Percentiles rank a stretch among this genome's conserved stretches.
Evolutionary conservation across 2,888 invertebrate genomes (phyloP).

Genomic region (Trachelus stipa): DNA sequence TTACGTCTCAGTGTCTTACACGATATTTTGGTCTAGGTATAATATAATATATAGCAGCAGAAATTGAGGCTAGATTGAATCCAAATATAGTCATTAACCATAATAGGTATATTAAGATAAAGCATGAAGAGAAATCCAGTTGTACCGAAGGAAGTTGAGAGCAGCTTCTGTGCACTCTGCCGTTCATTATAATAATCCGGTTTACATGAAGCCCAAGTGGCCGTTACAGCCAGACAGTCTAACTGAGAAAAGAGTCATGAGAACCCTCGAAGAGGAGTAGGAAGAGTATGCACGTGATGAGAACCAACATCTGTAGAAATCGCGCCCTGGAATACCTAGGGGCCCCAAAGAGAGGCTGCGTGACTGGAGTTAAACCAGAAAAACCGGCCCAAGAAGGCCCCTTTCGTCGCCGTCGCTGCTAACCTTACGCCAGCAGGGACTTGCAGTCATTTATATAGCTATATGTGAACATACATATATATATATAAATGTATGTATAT

Average conservation of each 20-base stretch:
- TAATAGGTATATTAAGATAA: neutral
- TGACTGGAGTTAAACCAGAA: constrained; percentile 56
- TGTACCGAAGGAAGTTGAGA: neutral
- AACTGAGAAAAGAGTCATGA: neutral
- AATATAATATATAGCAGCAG: neutral
- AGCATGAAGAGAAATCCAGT: neutral
- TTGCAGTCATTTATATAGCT: neutral
- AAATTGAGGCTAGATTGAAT: neutral
- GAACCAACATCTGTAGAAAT: constrained; percentile 32
- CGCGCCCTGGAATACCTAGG: constrained; percentile 43
- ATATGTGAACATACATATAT: neutral
- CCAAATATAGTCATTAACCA: neutral
- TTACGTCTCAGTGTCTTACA: neutral
- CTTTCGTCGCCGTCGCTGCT: constrained; percentile 2
- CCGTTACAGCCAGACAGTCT: neutral
- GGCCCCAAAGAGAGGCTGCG: constrained; percentile 37
- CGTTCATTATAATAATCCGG: neutral
- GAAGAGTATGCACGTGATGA: constrained; percentile 12
- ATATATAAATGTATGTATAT: neutral
- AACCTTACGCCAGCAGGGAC: neutral
- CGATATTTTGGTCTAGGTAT: neutral
- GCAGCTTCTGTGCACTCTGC: neutral
- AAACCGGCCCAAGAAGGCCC: constrained; percentile 55
- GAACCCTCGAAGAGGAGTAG: neutral
- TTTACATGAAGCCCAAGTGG: neutral